phyloP scores from a whole-genome alignment of 2,797 vertebrate species.

The Argyrosomus regius region DNA sequence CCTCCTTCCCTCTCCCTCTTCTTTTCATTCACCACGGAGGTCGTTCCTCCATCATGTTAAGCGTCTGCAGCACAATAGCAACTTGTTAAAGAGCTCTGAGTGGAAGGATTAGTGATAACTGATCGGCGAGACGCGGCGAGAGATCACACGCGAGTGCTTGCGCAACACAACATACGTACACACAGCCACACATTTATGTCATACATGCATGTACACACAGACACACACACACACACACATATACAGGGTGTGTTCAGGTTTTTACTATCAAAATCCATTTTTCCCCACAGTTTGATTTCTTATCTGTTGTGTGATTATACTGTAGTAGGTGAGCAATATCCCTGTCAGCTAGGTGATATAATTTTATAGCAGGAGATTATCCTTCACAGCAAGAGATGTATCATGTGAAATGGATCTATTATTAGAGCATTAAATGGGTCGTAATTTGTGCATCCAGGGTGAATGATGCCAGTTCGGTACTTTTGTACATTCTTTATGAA shows the following conservation, averaged over 20 bases:
- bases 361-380: conserved; percentile 79
- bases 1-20: conserved; percentile 66
- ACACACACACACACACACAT: conserved; percentile 4
- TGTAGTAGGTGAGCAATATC: conserved; percentile 76
- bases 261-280: conserved; percentile 69
- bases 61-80: conserved; percentile 80
- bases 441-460: conserved; percentile 60
- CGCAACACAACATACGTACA: conserved; percentile 41
- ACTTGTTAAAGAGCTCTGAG: conserved; percentile 83
- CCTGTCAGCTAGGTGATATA: conserved; percentile 77
- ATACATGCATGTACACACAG: conserved; percentile 26
- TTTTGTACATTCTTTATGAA: conserved; percentile 39
- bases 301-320: conserved; percentile 76
- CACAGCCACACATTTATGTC: neutral
- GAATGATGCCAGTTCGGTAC: conserved; percentile 45
- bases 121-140: conserved; percentile 70
- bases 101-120: conserved; percentile 84
- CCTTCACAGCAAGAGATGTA: conserved; percentile 70
- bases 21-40: conserved; percentile 77
- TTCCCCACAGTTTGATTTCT: conserved; percentile 72
- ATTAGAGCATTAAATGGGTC: conserved; percentile 73
- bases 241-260: conserved; percentile 37
- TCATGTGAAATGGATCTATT: conserved; percentile 73
- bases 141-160: conserved; percentile 65
- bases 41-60: conserved; percentile 82